Evolutionary conservation across 2,888 invertebrate genomes (phyloP), one percentile per base, ranked within the genome.

Genomic region (Latrodectus hesperus): DNA sequence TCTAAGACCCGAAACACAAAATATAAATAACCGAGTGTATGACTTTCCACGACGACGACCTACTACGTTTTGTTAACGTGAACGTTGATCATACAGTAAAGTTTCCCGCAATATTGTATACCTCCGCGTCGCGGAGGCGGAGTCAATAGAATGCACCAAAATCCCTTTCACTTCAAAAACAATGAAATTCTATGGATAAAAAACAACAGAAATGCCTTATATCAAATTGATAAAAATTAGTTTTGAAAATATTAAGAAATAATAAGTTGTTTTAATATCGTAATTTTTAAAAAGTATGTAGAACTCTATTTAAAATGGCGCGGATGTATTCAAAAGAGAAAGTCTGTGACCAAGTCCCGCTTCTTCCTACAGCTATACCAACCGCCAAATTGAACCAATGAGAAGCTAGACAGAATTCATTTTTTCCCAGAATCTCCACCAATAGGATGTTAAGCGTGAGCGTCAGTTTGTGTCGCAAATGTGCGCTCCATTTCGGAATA

Each of bases 81-180:
- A 80, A 84, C 84, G 88, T 84, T 76, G 80, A 75, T 71, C 75
- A 70, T 71, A 83, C 74, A 88, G 78, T 88, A 84, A 88, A 88
- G 84, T 88, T 84, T 88, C 82, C 84, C 80, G 79, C 76, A 80
- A 80, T 68, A 22, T 67, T 11, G 84, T 84, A 84, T 80, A 68
- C 68, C 76, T 88, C 79, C 88, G 88, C 88, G 38, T 5, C 68
- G 3, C 49, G 55, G 81, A 72, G 84, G 84, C 77, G 84, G 84
- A 67, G n/a, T 75, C 55, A 55, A 26, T 67, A 17, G 72, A 53
- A 52, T 78, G 78, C 76, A n/a, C 22, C 26, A 67, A 73, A 55
- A 6, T 51, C 26, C 51, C 0, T n/a, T 70, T 71, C 9, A 65
- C 2, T 4, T 22, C 22, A 22, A 22, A 22, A 12, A 1, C n/a